Evolutionary conservation across 2,113 vertebrate genomes (phyloP).

Genomic region (Spermophilus dauricus): DNA sequence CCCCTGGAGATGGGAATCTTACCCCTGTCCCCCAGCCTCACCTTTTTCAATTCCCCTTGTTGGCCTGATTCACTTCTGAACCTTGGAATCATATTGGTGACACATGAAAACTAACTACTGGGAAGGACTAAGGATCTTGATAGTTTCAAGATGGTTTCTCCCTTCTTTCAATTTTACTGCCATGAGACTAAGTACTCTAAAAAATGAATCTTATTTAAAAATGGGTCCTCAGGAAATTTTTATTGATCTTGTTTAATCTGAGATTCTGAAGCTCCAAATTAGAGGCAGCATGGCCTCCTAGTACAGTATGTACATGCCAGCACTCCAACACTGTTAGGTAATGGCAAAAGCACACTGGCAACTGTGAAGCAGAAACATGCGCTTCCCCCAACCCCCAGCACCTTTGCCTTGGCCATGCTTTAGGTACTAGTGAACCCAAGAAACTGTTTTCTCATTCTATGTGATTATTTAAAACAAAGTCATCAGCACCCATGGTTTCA

Average conservation of each 20-base stretch:
- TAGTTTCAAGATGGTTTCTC: neutral
- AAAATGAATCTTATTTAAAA: neutral
- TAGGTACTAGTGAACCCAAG: neutral
- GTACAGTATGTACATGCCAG: neutral
- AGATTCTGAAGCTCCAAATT: neutral
- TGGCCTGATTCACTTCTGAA: neutral
- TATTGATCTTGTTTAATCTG: neutral
- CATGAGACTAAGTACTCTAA: neutral
- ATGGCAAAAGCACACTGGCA: neutral
- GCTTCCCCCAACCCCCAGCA: too few species aligned
- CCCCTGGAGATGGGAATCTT: neutral
- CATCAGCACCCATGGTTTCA: neutral
- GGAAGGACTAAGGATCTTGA: neutral
- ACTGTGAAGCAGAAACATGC: neutral
- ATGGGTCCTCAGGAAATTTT: neutral
- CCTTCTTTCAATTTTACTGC: neutral
- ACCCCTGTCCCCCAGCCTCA: neutral
- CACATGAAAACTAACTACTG: neutral
- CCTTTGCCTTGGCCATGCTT: neutral
- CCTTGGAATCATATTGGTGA: neutral
- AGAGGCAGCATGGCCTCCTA: neutral
- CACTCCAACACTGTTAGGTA: neutral
- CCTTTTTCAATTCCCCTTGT: neutral
- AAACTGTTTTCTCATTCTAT: neutral
- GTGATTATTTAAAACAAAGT: neutral